Evolutionary conservation across 1,140 invertebrate genomes (phyloP).

Genomic region (Acromyrmex charruanus): DNA sequence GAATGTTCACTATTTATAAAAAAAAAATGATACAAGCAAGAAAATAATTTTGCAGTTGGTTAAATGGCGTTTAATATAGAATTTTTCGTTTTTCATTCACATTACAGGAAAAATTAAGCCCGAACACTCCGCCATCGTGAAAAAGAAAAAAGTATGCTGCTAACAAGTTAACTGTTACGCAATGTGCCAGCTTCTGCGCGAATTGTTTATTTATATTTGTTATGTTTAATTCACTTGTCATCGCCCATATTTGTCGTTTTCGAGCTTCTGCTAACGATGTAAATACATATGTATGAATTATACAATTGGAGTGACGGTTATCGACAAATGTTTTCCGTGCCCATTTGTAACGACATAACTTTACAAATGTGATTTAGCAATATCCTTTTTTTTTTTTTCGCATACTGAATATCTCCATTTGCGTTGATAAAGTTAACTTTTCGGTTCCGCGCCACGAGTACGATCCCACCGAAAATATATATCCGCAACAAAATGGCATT

Average conservation of each 20-base stretch:
- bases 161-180: constrained; percentile 39
- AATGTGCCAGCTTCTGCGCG: neutral
- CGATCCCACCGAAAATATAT: constrained; percentile 26
- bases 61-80: constrained; percentile 7
- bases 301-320: constrained; percentile 34
- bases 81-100: neutral
- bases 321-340: constrained; percentile 51
- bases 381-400: constrained; percentile 35
- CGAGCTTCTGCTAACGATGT: constrained; percentile 37
- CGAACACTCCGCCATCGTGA: neutral
- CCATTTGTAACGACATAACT: constrained; percentile 57
- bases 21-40: neutral
- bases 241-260: constrained; percentile 47
- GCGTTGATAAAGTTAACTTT: constrained; percentile 57
- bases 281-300: constrained; percentile 58
- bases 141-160: neutral
- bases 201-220: constrained; percentile 40
- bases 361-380: constrained; percentile 52
- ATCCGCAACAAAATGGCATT: constrained; percentile 43
- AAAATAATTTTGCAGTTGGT: neutral
- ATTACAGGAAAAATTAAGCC: neutral
- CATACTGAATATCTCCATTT: constrained; percentile 51
- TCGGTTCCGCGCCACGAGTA: constrained; percentile 35
- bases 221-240: constrained; percentile 38
- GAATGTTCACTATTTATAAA: neutral